Evolutionary conservation across 1,140 invertebrate genomes (phyloP).

Genomic region (Diorhabda carinulata): DNA sequence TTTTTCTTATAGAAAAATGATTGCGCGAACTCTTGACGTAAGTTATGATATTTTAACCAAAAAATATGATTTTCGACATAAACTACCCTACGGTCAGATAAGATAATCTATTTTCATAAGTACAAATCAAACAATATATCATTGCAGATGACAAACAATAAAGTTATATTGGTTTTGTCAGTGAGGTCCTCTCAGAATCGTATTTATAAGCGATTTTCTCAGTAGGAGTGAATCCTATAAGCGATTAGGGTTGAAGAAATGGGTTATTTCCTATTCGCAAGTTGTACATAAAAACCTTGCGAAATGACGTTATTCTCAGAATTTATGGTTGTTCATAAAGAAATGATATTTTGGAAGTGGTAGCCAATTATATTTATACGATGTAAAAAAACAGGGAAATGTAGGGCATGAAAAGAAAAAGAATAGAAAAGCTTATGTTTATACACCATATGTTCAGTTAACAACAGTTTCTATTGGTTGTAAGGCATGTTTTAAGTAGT

Average conservation of each 20-base stretch:
- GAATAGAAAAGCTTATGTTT: background rate
- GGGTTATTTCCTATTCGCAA: background rate
- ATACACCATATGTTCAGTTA: background rate
- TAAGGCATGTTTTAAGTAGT: too few species aligned
- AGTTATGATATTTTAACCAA: too few species aligned
- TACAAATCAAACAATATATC: background rate
- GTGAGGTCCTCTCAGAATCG: background rate
- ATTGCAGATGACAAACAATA: background rate
- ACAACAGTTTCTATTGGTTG: background rate
- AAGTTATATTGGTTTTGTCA: constrained; percentile 2
- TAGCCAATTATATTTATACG: background rate
- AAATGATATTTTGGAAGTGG: background rate
- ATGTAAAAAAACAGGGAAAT: background rate
- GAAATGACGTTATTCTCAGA: background rate
- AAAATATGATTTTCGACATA: too few species aligned
- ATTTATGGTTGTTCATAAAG: background rate
- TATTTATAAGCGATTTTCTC: background rate
- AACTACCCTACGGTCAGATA: background rate
- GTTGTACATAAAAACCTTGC: background rate
- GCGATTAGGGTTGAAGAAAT: background rate
- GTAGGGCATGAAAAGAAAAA: background rate
- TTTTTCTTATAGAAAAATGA: too few species aligned
- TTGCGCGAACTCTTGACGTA: too few species aligned
- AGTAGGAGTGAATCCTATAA: background rate
- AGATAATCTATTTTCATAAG: constrained; percentile 3